A percentile compares a stretch with the other conserved stretches of the same genome.
These are phyloP conservation scores for Magallana ariakensis DNA, from an alignment of 1,140 invertebrate genomes.

Conservation along the genomic window DNA sequence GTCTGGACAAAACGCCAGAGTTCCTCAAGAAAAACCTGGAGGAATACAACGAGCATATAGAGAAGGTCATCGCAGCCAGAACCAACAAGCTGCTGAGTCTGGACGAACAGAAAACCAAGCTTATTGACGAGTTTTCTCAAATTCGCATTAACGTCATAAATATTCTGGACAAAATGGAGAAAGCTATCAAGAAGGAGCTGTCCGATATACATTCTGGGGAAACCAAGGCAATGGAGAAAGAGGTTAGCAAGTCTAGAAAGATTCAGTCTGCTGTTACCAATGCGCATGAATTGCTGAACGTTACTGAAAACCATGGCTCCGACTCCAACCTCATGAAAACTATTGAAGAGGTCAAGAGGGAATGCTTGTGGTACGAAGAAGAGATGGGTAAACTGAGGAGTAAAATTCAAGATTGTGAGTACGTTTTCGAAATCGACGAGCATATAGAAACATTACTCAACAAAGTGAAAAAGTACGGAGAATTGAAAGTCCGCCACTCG, in stretches of 20 bases:
- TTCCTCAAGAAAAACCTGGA: slow-evolving; percentile 50
- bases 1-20: slow-evolving; percentile 50
- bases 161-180: slow-evolving; percentile 53
- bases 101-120: slow-evolving; percentile 46
- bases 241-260: slow-evolving; percentile 38
- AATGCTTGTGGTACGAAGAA: slow-evolving; percentile 58
- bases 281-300: slow-evolving; percentile 49
- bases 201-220: slow-evolving; percentile 47
- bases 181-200: slow-evolving; percentile 44
- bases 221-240: slow-evolving; percentile 42
- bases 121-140: slow-evolving; percentile 51
- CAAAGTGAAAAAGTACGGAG: slow-evolving; percentile 50
- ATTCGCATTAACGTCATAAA: slow-evolving; percentile 55
- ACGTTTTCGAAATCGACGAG: slow-evolving; percentile 51
- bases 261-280: slow-evolving; percentile 51
- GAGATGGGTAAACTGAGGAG: slow-evolving; percentile 50
- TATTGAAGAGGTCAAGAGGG: slow-evolving; percentile 44
- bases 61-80: slow-evolving; percentile 42
- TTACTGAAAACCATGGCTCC: slow-evolving; percentile 52
- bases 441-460: slow-evolving; percentile 50
- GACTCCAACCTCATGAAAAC: slow-evolving; percentile 53
- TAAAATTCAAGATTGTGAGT: slow-evolving; percentile 51
- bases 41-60: slow-evolving; percentile 52
- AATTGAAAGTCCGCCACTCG: slow-evolving; percentile 37
- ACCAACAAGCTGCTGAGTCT: slow-evolving; percentile 45